Evolutionary conservation across 1,140 invertebrate genomes (phyloP), one percentile per base, ranked within the genome.

Genomic region (Ectropis grisescens): DNA sequence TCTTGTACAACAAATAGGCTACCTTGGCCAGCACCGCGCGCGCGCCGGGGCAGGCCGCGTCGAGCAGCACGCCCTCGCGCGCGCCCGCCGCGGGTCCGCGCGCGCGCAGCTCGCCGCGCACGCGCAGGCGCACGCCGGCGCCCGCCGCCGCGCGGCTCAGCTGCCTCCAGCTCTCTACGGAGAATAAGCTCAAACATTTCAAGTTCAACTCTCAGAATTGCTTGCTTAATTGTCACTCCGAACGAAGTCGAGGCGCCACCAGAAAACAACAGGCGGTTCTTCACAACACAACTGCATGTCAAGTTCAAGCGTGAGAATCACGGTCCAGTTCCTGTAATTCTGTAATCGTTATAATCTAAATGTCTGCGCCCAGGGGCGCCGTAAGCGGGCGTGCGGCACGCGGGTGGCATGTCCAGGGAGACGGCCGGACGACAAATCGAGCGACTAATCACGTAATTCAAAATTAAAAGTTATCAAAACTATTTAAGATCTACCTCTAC

Each of bases 41-140:
- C 8, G 49, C 35, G 9, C 41, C 29, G n/a, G 48, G 48, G 15
- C 68, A 76, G 11, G 28, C 25, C 2, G 54, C 33, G 35, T 69
- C 69, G 2, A 76, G 53, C 13, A 74, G 14, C 29, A 67, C 46
- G 5, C 57, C 71, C 35, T 76, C 68, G 11, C 64, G 58, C 6
- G 52, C 10, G 35, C 12, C 3, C 0, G 14, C 2, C 7, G n/a
- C n/a, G 27, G 29, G 13, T 45, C 38, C 2, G 15, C 7, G 15
- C 19, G 4, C 4, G 19, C 4, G 9, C 24, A n/a, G 24, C 4
- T 26, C 24, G 6, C 6, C 6, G 24, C 26, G 9, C 6, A 56
- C 26, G 3, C 29, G 25, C 4, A 71, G 2, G 0, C 33, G 25
- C 25, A 43, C 10, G 2, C 33, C 44, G 0, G 14, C 23, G 1